Evolutionary conservation across 2,113 vertebrate genomes (phyloP), one percentile per base, ranked within the genome.

Genomic region (Gallinago jamesoni): DNA sequence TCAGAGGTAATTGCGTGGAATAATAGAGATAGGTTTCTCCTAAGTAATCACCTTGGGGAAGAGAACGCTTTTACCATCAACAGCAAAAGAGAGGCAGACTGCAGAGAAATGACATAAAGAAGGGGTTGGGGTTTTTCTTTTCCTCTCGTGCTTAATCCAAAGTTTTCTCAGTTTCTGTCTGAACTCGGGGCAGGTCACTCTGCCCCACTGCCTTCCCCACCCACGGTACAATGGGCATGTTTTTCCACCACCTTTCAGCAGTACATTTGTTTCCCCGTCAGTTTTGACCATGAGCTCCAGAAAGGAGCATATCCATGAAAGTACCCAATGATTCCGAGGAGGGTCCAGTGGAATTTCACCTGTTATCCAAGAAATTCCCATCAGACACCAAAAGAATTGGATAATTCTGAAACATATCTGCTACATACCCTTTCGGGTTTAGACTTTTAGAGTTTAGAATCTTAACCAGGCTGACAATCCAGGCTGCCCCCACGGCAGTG

Each of bases 41-140:
- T 84, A 84, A 93, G 76, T 84, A 93, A 95, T 39, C 64, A 63
- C 52, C 66, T 87, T 56, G 91, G 48, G 80, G 63, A 92, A 91
- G 66, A 79, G 79, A 84, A 63, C 1, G 2, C 27, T 94, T 94
- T 72, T 64, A 79, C 43, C 48, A 75, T 10, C 59, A 62, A 47
- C 60, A 79, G 69, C 48, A 79, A 92, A 84, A 72, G 39, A 48
- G 35, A 95, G 66, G 27, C 67, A 70, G 37, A 25, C 23, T 93
- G 85, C 23, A 70, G 55, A 90, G 52, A 74, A 88, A 90, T 62
- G 69, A 70, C 28, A 24, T 55, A 35, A 84, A 84, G 45, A 62
- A 79, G 6, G 53, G 47, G 23, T 12, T n/a, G 47, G 45, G 25
- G 10, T 50, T 85, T 72, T 81, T 87, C 23, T 50, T 84, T 72